phyloP scores from a whole-genome alignment of 2,888 invertebrate species.

The Hofmannophila pseudospretella region DNA sequence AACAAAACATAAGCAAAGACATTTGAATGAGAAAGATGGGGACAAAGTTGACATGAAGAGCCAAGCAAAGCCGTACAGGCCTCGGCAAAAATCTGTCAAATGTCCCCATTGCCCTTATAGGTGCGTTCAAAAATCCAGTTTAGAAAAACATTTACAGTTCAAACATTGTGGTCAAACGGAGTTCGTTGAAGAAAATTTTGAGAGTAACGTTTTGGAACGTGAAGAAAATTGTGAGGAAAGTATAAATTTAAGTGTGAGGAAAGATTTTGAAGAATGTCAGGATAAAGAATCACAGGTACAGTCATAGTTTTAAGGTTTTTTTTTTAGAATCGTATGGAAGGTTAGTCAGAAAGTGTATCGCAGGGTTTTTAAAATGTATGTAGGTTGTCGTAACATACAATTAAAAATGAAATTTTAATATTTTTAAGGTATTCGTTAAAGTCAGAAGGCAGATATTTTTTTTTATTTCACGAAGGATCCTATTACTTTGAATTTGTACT shows the following conservation, averaged over 20 bases:
- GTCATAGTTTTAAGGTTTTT: constrained; percentile 23
- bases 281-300: constrained; percentile 23
- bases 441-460: no score
- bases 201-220: background rate
- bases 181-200: constrained; percentile 12
- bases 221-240: constrained; percentile 27
- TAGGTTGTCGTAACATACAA: no score
- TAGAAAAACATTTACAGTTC: constrained; percentile 66
- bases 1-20: constrained; percentile 68
- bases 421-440: no score
- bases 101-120: constrained; percentile 60
- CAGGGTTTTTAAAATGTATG: no score
- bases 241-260: constrained; percentile 52
- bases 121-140: constrained; percentile 65
- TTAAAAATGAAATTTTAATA: no score
- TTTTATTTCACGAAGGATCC: no score
- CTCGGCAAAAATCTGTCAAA: constrained; percentile 62
- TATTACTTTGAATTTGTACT: no score
- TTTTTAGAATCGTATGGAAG: background rate
- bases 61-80: constrained; percentile 56
- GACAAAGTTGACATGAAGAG: constrained; percentile 46
- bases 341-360: no score
- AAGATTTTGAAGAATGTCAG: constrained; percentile 24
- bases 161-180: constrained; percentile 39
- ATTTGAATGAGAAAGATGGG: constrained; percentile 56